Percentiles rank a stretch among this genome's conserved stretches.
phyloP scores from a whole-genome alignment of 2,113 vertebrate species.

The Oreochromis tanganicae region DNA sequence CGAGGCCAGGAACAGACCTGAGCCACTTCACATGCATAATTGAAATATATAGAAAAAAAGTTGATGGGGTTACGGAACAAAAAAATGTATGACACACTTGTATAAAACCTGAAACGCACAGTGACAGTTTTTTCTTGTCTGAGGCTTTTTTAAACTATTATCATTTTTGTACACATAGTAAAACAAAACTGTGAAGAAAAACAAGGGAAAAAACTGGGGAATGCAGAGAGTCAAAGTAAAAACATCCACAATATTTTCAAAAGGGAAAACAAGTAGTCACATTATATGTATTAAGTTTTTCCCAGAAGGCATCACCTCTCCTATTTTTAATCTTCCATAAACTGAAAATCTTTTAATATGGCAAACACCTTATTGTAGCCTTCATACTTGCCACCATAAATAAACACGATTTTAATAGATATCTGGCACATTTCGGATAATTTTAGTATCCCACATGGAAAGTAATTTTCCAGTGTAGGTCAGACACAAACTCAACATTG shows the following conservation, averaged over 20 bases:
- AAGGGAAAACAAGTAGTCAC: neutral
- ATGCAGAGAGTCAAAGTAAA: neutral
- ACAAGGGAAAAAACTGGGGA: neutral
- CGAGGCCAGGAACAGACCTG: neutral
- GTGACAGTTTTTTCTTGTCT: neutral
- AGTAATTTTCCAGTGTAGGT: neutral
- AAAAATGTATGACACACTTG: neutral
- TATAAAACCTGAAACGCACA: neutral
- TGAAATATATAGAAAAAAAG: neutral
- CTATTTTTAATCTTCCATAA: neutral
- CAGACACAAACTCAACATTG: neutral
- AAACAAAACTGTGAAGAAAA: neutral
- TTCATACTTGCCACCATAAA: neutral
- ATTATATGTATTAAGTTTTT: neutral
- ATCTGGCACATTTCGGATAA: neutral
- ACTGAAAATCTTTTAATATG: neutral
- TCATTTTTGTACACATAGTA: neutral
- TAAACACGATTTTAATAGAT: neutral
- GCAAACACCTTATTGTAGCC: neutral
- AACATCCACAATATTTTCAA: neutral
- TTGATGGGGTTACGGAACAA: neutral
- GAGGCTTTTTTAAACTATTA: neutral
- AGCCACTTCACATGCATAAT: neutral
- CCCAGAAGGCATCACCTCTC: neutral
- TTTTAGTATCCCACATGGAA: neutral